Percentiles rank a stretch among this genome's conserved stretches.
Evolutionary conservation across 2,797 vertebrate genomes (phyloP).

Genomic region (Semotilus atromaculatus): DNA sequence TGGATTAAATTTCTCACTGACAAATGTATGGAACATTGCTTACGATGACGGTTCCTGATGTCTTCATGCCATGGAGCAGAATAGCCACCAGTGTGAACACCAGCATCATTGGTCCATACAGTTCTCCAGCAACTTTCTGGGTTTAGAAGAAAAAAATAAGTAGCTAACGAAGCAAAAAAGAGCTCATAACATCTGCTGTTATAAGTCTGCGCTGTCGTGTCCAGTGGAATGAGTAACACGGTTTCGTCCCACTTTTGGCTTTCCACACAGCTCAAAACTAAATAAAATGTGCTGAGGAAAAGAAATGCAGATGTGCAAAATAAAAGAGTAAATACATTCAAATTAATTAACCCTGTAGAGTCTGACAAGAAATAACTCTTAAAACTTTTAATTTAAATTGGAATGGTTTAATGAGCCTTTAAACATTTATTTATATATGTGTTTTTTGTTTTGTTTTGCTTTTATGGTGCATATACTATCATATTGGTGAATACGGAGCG

Average conservation of each 20-base stretch:
- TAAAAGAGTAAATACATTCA: not conserved
- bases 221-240: not conserved
- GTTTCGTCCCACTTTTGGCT: not conserved
- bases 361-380: not conserved
- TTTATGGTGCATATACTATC: too few relatives aligned
- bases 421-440: too few relatives aligned
- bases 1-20: not conserved
- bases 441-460: too few relatives aligned
- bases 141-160: not conserved
- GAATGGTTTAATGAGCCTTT: too few relatives aligned
- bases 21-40: slow-evolving; percentile 51
- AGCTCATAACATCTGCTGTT: not conserved
- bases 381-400: not conserved
- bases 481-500: too few relatives aligned
- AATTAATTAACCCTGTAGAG: not conserved
- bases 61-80: slow-evolving; percentile 97
- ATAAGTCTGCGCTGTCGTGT: too few relatives aligned
- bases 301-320: not conserved
- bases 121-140: slow-evolving; percentile 94
- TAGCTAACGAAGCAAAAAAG: not conserved
- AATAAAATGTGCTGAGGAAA: not conserved
- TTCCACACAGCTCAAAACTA: not conserved
- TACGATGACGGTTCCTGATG: slow-evolving; percentile 95
- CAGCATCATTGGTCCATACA: slow-evolving; percentile 97
- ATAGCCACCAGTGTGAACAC: slow-evolving; percentile 97